These are phyloP conservation scores for Cephus nigrinus DNA, from an alignment of 2,888 invertebrate genomes.

Conservation along the genomic window DNA sequence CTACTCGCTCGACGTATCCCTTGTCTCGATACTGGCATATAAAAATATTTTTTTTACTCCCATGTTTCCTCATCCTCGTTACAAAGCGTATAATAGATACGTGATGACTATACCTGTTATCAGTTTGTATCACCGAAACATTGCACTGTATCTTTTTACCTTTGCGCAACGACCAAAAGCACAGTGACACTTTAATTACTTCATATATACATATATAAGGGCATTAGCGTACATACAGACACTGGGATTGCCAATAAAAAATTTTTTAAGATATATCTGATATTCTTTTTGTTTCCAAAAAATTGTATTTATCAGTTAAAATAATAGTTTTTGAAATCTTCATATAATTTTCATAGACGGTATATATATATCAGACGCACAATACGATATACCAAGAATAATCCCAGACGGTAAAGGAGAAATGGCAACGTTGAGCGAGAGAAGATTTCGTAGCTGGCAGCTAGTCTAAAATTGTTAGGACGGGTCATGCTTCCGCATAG, in stretches of 20 bases:
- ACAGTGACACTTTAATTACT: background rate
- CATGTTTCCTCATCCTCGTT: background rate
- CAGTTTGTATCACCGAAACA: background rate
- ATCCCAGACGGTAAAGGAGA: background rate
- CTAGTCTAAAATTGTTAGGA: conserved; percentile 43
- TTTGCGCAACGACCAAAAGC: background rate
- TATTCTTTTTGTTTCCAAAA: no score
- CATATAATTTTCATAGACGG: no score
- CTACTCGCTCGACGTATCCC: background rate
- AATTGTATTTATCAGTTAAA: no score
- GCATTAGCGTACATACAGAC: no score
- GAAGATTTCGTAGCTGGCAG: conserved; percentile 30
- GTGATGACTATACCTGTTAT: background rate
- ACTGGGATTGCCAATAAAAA: no score
- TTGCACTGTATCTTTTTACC: background rate
- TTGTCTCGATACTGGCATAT: background rate
- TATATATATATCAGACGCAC: background rate
- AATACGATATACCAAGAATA: background rate
- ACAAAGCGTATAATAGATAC: background rate
- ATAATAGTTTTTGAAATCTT: no score
- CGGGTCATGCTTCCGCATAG: conserved; percentile 48
- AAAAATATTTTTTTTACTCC: background rate
- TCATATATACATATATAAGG: no score
- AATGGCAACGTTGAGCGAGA: background rate
- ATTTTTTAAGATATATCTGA: no score